These are phyloP conservation scores for Atopsyche davidsoni DNA, from an alignment of 1,140 invertebrate species.

Conservation along the genomic window DNA sequence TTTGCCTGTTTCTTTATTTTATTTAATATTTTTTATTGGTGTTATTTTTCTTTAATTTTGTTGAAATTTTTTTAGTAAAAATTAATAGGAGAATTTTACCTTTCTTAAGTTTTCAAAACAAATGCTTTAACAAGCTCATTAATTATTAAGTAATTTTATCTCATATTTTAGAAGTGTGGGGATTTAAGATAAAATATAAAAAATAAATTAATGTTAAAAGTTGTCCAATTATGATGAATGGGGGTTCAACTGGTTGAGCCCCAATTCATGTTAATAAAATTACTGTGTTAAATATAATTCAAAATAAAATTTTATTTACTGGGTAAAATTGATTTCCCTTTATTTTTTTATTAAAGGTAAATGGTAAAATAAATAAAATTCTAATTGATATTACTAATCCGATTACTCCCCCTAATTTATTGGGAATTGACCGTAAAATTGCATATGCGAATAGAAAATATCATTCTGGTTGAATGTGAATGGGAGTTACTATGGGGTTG, in stretches of 20 bases:
- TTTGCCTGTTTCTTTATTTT: conserved; percentile 50
- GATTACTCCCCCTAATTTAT: conserved; percentile 67
- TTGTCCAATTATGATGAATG: conserved; percentile 55
- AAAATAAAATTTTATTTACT: conserved; percentile 55
- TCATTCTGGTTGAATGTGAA: conserved; percentile 70
- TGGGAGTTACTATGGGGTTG: conserved; percentile 59
- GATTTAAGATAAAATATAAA: conserved; percentile 48
- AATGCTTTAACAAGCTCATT: conserved; percentile 55
- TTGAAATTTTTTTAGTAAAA: conserved; percentile 34
- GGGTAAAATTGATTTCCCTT: conserved; percentile 50
- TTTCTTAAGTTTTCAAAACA: conserved; percentile 61
- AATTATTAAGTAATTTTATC: conserved; percentile 48
- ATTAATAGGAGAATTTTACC: conserved; percentile 49
- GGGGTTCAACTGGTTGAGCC: conserved; percentile 54
- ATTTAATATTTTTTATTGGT: conserved; percentile 45
- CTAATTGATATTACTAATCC: conserved; percentile 55
- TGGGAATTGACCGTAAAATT: conserved; percentile 65
- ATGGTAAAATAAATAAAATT: conserved; percentile 54
- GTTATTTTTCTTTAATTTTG: conserved; percentile 35
- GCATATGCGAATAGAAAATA: conserved; percentile 72
- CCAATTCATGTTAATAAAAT: conserved; percentile 63
- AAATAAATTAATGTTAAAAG: conserved; percentile 54
- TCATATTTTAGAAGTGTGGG: conserved; percentile 45
- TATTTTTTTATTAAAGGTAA: conserved; percentile 49
- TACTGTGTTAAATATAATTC: conserved; percentile 47